Evolutionary conservation across 1,140 invertebrate genomes (phyloP), one percentile per base, ranked within the genome.

Genomic region (Chironomus tepperi): DNA sequence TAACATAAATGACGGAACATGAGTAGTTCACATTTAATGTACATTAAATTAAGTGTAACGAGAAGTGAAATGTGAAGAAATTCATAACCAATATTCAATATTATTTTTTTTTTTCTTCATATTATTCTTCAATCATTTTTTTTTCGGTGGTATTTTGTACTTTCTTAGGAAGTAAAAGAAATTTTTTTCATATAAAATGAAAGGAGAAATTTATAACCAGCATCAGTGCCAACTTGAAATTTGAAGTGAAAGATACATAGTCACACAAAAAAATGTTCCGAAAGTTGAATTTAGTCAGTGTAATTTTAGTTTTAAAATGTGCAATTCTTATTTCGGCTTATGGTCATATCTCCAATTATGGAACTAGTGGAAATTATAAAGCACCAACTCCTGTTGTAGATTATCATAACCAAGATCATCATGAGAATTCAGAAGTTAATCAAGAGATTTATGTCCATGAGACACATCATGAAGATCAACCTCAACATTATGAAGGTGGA

Each of bases 401-500:
- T 34, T 34, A 34, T 34, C 24, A 34, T 5, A 1, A 34, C 1
- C 24, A 34, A 34, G 24, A 34, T 34, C 24, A 34, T 5, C 24
- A 34, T 5, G 24, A 34, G 24, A 34, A 34, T 34, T 34, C 24
- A 34, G 24, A 34, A 34, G 24, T 34, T 5, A 34, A 34, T 34
- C 24, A 34, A 34, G 24, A 34, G 24, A 34, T 34, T 34, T 34
- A 34, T 34, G 24, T 34, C 1, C 24, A 34, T 34, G 24, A 34
- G 24, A 34, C 24, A 34, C 47, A 57, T 57, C 47, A 12, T 57
- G 47, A n/a, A 57, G 2, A 57, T 9, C 57, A 75, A 18, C 64
- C 73, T 16, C 57, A 65, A 70, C 72, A 65, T 15, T 24, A 70
- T 73, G 42, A 8, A 47, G 24, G 74, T 43, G 73, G 73, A n/a